Conservation (phyloP, 2,113 vertebrate genomes). For the Periophthalmodon schlosseri region DNA sequence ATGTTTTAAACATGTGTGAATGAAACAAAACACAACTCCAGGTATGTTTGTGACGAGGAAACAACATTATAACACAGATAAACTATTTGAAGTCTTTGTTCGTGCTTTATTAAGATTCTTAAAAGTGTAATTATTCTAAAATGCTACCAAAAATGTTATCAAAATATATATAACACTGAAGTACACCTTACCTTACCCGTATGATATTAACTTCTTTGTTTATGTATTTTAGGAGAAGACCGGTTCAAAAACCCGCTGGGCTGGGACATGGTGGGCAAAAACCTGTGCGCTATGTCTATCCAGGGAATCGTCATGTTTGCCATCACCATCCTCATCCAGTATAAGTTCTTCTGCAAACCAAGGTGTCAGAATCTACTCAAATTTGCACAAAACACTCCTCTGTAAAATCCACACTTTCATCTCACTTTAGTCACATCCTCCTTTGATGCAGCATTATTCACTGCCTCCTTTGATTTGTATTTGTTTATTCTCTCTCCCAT, state of each 20-base stretch:
- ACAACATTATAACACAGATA: no score
- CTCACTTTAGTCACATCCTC: neutral
- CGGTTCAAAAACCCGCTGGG: slow-evolving; percentile 90
- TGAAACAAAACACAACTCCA: no score
- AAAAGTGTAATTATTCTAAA: neutral
- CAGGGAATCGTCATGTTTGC: slow-evolving; percentile 89
- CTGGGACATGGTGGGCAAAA: slow-evolving; percentile 93
- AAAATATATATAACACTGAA: neutral
- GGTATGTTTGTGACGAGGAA: no score
- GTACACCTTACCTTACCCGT: neutral
- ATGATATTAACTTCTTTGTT: neutral
- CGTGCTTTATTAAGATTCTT: neutral
- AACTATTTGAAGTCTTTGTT: no score
- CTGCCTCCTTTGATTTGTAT: slow-evolving; percentile 9
- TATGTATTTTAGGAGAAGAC: slow-evolving; percentile 84
- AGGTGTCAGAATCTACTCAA: slow-evolving; percentile 69
- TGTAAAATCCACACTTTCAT: neutral
- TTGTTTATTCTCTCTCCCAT: slow-evolving; percentile 6
- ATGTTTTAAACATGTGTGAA: no score
- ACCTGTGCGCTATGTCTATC: slow-evolving; percentile 93
- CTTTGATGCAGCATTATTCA: neutral
- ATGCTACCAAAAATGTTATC: neutral
- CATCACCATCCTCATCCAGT: slow-evolving; percentile 92
- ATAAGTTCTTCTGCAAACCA: slow-evolving; percentile 93
- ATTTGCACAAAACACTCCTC: neutral